Conservation (phyloP, 2,888 invertebrate genomes). For the Tetramorium bicarinatum region DNA sequence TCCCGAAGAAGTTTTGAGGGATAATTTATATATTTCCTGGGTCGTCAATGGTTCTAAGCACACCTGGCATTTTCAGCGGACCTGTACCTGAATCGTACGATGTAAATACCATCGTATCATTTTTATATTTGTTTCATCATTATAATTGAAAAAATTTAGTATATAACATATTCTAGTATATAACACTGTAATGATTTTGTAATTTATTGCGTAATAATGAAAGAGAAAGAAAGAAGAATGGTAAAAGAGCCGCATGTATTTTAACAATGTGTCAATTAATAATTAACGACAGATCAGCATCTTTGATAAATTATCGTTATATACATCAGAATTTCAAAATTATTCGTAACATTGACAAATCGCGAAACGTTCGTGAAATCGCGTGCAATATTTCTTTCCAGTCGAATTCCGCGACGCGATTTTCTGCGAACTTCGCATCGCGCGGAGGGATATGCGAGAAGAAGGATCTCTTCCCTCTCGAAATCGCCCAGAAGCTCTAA, state of each 20-base stretch:
- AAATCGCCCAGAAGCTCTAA: slow-evolving; percentile 34
- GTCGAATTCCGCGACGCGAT: slow-evolving; percentile 56
- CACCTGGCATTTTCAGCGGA: slow-evolving; percentile 80
- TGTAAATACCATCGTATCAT: slow-evolving; percentile 84
- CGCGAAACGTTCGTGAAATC: slow-evolving; percentile 54
- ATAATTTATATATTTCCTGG: slow-evolving; percentile 85
- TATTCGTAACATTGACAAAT: slow-evolving; percentile 42
- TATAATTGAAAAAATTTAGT: not conserved
- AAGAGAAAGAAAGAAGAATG: not conserved
- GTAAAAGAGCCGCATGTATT: not conserved
- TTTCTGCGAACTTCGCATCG: slow-evolving; percentile 28
- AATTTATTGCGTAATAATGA: slow-evolving; percentile 27
- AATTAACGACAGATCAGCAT: slow-evolving; percentile 20
- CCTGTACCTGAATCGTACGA: slow-evolving; percentile 72
- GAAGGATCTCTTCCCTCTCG: slow-evolving; percentile 9
- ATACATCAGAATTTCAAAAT: slow-evolving; percentile 10
- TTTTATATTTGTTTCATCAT: slow-evolving; percentile 30
- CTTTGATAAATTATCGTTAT: slow-evolving; percentile 24
- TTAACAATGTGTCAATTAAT: slow-evolving; percentile 9
- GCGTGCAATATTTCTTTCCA: slow-evolving; percentile 66
- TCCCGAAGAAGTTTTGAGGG: slow-evolving; percentile 80
- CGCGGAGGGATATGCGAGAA: not conserved
- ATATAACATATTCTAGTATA: not conserved
- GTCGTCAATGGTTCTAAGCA: slow-evolving; percentile 65
- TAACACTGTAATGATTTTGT: slow-evolving; percentile 10